Percentiles rank a stretch among this genome's conserved stretches.
Conservation (phyloP, 2,888 invertebrate species). For the Carcina quercana region DNA sequence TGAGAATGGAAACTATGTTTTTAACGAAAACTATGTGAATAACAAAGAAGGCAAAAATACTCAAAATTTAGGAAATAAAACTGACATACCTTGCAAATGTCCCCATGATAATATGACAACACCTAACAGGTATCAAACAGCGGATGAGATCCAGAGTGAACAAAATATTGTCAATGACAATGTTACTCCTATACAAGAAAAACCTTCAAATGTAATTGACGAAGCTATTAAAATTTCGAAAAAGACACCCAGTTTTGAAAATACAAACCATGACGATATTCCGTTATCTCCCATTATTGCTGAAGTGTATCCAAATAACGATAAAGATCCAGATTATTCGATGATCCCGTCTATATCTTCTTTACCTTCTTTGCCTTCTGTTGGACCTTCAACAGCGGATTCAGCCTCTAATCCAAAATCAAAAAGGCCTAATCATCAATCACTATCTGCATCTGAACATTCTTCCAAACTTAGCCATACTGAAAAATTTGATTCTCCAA, state of each 20-base stretch:
- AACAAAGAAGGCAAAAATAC: not conserved
- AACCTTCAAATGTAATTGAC: no score
- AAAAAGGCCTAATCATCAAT: not conserved
- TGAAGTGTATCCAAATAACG: not conserved
- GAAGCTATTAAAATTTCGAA: not conserved
- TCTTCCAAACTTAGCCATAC: no score
- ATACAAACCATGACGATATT: not conserved
- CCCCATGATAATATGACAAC: not conserved
- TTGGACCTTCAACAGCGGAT: no score
- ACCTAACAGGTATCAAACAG: not conserved
- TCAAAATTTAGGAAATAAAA: not conserved
- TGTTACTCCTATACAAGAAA: no score
- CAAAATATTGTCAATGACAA: no score
- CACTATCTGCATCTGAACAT: not conserved
- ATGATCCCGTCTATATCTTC: not conserved
- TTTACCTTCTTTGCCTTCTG: not conserved
- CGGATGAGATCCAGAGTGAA: no score
- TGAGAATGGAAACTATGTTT: not conserved
- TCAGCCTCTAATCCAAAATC: not conserved
- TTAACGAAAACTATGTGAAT: not conserved
- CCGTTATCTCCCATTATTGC: slow-evolving; percentile 1
- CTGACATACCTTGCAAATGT: not conserved
- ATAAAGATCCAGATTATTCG: not conserved
- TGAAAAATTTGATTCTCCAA: not conserved
- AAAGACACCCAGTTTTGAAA: not conserved